Evolutionary conservation across 1,140 invertebrate genomes (phyloP), one percentile per base, ranked within the genome.

Genomic region (Heliconius congener): DNA sequence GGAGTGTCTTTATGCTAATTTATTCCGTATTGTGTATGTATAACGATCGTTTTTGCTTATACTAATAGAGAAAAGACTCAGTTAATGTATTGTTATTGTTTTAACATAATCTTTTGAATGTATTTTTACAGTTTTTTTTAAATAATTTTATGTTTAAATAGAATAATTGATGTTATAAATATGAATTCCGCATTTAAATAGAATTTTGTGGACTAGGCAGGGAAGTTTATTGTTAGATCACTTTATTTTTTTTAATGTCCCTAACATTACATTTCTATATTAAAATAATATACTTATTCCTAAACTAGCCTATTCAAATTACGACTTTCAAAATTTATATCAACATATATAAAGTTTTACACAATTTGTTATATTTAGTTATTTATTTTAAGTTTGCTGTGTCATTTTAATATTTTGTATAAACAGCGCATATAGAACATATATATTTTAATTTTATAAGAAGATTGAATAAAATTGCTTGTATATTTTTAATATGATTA

Each of bases 1-100:
- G 88, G 81, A 85, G 83, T 82, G 82, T 23, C 37, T 71, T 71
- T 55, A 52, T 77, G 55, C 27, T 46, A 74, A 77, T 77, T 74
- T 70, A 30, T 39, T 50, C 79, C 55, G 73, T 66, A 76, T 71
- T 74, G 55, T 81, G 76, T 82, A 75, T 78, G 75, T 85, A 85
- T 85, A 74, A 81, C 42, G 60, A 77, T 83, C 73, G 74, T 85
- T 82, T 79, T n/a, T 18, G 37, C 74, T 76, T 71, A 66, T 60
- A 77, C 42, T 27, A 30, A 70, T 74, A 34, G 75, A 71, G 57
- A 77, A 71, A 77, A 50, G 27, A 66, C 23, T 13, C 23, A 66
- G 60, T 66, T 66, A 66, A 66, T 23, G 71, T 71, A 77, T 72
- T 55, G 71, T 71, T 72, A 72, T 77, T 77, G 76, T 66, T 66